Evolutionary conservation across 2,113 vertebrate species (phyloP), one percentile per base, ranked within the genome.

Genomic region (Caracal caracal): DNA sequence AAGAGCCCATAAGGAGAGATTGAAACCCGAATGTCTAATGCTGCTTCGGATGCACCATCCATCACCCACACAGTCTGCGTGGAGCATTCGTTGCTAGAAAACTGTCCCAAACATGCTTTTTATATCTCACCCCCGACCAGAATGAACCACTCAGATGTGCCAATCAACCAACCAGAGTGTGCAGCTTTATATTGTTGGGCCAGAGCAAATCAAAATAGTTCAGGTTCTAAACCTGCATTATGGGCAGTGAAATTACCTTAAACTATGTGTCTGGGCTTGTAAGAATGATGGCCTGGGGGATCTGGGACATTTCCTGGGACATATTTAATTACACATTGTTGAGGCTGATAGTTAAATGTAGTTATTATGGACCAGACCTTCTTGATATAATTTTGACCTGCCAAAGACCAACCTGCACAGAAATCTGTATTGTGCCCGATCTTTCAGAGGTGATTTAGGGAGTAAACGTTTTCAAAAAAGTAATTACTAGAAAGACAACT

Each of bases 11-110:
- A 96, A 98, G 98, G 98, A 98, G 94, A 97, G 90, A 98, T 97
- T 96, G 97, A 98, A 98, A 98, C 98, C 96, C 86, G 97, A 98
- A 98, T 97, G 97, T 98, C 97, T 97, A 96, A 97, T 97, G 98
- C 97, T 96, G 95, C 91, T 98, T 97, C 30, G 94, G 97, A 98
- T 96, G 97, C 95, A 97, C 83, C 93, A 92, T 97, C 94, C 96
- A 96, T 98, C 98, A 98, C 90, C 94, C 95, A 98, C 96, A 98
- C 94, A 96, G 96, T 94, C 93, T 96, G 94, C 28, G 85, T 96
- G 93, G 87, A 96, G 96, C 94, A 97, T 98, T 56, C 16, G 33
- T 16, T 70, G 59, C 35, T 65, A 63, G 35, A 87, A 82, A 86
- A 70, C 26, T 49, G 35, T 71, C 59, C 20, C 47, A 65, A 61